Evolutionary conservation across 2,888 invertebrate genomes (phyloP), one percentile per base, ranked within the genome.

Genomic region (Apocheima hispidaria): DNA sequence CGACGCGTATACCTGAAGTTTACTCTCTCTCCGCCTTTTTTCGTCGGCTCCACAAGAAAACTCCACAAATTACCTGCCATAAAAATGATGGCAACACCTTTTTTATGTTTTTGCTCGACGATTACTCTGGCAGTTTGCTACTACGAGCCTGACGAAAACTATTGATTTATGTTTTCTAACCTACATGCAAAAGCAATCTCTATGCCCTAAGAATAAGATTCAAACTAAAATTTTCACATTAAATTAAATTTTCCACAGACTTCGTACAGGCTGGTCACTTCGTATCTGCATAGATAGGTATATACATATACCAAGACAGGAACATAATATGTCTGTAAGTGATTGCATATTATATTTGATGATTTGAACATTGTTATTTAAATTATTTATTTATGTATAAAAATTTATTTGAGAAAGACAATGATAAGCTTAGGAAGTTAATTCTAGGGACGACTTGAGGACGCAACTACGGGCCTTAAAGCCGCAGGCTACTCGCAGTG

Each of bases 71-170:
- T 12, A 26, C 23, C 40, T 26, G 21, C 30, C 30, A 30, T 16
- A 23, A 55, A 48, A 28, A 12, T 16, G 30, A 48, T 7, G n/a
- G 55, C 55, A 48, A 40, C 36, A 14, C 55, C 48, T 21, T 21
- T 18, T 6, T 40, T 16, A 38, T 55, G 48, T 48, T 48, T 52
- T 48, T 48, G 48, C 40, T 48, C 40, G 18, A 30, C 30, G 20
- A 35, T 12, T 28, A 41, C 28, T 53, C 10, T 14, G 23, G 6
- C n/a, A 26, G 5, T 16, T 44, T 44, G 10, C 20, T 4, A n/a
- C 36, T 38, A 40, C 40, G 40, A 16, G 48, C 48, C 40, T 40
- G 48, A 30, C 30, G 20, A 46, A 46, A 54, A 54, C 18, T 54
- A 54, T 46, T 38, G 36, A 55, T 55, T 48, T 40, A 9, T 28